These are phyloP conservation scores for Prionailurus viverrinus DNA, from an alignment of 2,113 vertebrate genomes.

Conservation along the genomic window DNA sequence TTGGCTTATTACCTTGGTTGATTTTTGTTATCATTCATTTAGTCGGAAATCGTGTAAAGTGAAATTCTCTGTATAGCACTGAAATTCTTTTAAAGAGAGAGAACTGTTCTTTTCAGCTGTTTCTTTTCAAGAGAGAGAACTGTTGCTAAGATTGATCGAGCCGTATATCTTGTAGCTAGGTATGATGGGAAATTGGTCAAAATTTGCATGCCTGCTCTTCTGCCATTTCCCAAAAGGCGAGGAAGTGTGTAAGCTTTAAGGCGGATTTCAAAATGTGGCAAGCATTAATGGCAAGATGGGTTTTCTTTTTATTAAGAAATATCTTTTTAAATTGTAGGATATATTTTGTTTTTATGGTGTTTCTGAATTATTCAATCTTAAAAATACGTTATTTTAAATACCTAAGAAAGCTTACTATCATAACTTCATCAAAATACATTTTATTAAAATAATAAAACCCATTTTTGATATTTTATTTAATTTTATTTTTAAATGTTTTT, in stretches of 20 bases:
- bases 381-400: slow-evolving; percentile 48
- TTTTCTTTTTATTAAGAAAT: slow-evolving; percentile 57
- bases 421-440: neutral
- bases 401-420: neutral
- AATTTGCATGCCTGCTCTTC: slow-evolving; percentile 18
- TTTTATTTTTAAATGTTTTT: too few species aligned
- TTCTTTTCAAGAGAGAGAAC: neutral
- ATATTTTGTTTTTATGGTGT: slow-evolving; percentile 34
- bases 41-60: neutral
- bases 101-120: neutral
- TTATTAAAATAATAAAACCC: too few species aligned
- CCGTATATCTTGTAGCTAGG: neutral
- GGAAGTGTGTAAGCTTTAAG: neutral
- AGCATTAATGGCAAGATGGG: neutral
- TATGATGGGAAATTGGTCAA: neutral
- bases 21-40: neutral
- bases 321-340: neutral
- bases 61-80: neutral
- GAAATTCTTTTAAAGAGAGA: neutral
- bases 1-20: neutral
- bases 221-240: neutral
- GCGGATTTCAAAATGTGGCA: slow-evolving; percentile 5
- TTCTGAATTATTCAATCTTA: slow-evolving; percentile 48
- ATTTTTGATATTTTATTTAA: too few species aligned
- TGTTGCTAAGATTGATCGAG: neutral